phyloP scores from a whole-genome alignment of 30 jellyfish, hydroid and myxozoan species.

The Aurelia aurita region DNA sequence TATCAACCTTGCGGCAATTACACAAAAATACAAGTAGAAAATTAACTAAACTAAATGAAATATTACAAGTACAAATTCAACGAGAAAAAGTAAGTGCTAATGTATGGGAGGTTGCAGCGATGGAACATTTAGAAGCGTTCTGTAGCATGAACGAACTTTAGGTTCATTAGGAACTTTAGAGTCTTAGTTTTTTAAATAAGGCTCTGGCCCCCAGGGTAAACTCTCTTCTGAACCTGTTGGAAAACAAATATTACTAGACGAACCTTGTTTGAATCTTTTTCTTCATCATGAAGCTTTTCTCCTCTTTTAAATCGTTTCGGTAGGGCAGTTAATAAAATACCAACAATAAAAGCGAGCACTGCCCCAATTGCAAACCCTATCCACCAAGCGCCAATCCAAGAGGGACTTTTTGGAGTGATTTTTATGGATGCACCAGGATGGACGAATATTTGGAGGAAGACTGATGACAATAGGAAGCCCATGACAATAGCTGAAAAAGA shows the following conservation, averaged over 20 bases:
- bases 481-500: conserved; percentile 43
- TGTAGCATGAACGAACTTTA: too few relatives aligned
- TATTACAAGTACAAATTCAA: too few relatives aligned
- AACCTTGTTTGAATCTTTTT: neutral
- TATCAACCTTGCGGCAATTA: too few relatives aligned
- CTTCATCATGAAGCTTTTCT: neutral
- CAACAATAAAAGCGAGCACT: conserved; percentile 52
- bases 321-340: conserved; percentile 52
- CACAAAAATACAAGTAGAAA: too few relatives aligned
- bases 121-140: too few relatives aligned
- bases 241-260: neutral
- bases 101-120: too few relatives aligned
- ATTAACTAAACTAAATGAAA: too few relatives aligned
- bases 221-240: too few relatives aligned
- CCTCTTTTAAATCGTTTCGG: conserved; percentile 24
- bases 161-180: too few relatives aligned
- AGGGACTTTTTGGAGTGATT: conserved; percentile 38
- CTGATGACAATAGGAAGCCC: conserved; percentile 52
- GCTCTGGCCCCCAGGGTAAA: neutral
- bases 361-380: conserved; percentile 63
- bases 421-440: conserved; percentile 50
- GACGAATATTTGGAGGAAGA: conserved; percentile 48
- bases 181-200: too few relatives aligned
- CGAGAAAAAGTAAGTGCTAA: too few relatives aligned
- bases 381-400: conserved; percentile 90